Conservation (phyloP, 2,113 vertebrate genomes). For the Merops nubicus region DNA sequence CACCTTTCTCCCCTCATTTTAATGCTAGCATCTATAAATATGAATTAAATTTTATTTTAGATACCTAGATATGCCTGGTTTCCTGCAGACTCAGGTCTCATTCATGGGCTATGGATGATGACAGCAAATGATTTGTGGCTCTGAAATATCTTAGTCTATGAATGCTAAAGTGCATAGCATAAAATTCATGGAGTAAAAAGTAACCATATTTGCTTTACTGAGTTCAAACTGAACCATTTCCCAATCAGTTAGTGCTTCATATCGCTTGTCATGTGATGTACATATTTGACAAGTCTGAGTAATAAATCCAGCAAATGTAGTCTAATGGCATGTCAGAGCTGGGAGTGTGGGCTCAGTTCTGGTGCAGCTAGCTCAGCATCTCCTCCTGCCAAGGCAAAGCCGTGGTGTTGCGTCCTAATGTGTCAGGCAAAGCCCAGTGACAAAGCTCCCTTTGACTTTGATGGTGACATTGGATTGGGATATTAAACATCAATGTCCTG, state of each 20-base stretch:
- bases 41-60: background rate
- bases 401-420: background rate
- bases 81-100: background rate
- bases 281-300: background rate
- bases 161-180: background rate
- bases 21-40: background rate
- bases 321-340: background rate
- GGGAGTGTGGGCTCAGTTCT: background rate
- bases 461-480: background rate
- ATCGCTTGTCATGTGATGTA: background rate
- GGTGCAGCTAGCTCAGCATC: background rate
- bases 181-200: constrained; percentile 29
- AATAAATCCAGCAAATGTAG: background rate
- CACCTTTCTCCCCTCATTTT: background rate
- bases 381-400: background rate
- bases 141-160: background rate
- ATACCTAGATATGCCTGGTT: background rate
- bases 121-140: background rate
- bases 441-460: background rate
- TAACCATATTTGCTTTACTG: background rate
- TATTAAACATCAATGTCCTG: background rate
- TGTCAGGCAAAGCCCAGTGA: background rate
- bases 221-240: background rate
- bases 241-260: background rate
- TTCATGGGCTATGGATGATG: background rate